Evolutionary conservation across 1,140 invertebrate genomes (phyloP), one percentile per base, ranked within the genome.

Genomic region (Drosophila persimilis): DNA sequence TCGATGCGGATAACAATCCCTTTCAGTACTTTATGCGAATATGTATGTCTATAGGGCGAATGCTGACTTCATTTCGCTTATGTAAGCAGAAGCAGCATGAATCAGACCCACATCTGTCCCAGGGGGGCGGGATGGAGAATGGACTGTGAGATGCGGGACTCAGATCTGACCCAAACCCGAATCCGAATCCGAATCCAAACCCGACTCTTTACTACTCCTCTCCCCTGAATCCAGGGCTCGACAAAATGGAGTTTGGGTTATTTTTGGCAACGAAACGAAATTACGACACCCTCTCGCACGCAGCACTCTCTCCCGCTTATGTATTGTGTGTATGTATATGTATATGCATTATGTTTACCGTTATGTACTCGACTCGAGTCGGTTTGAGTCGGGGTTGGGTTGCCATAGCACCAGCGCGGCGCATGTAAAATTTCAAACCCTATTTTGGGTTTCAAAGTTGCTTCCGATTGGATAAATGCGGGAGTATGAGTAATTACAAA

Each of bases 401-500:
- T 88, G 74, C 73, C 78, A 86, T 76, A 78, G 44, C 83, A 20
- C 20, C 20, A 76, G 84, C 69, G 24, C 24, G 5, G 24, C 56
- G 66, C 67, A 66, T 62, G 73, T 39, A 56, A 75, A 89, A 88
- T 89, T 88, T 83, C 79, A 88, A 88, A 88, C 83, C 83, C 83
- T 88, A 88, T 88, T 86, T 90, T 81, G 75, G 89, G 89, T 90
- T 90, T 86, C 67, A 90, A 90, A 90, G 89, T 80, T 74, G 80
- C 84, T 88, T 88, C 83, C 83, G 89, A 90, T 90, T 90, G 89
- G 89, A 80, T 89, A 73, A 73, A 83, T 75, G 64, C 65, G 72
- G 80, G 74, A 79, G 89, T 89, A 83, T 90, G 89, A 65, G 89
- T 77, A 90, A 90, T 90, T 90, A 89, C 84, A 88, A 89, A 89